Evolutionary conservation across 2,888 invertebrate genomes (phyloP), one percentile per base, ranked within the genome.

Genomic region (Andrena flavipes): DNA sequence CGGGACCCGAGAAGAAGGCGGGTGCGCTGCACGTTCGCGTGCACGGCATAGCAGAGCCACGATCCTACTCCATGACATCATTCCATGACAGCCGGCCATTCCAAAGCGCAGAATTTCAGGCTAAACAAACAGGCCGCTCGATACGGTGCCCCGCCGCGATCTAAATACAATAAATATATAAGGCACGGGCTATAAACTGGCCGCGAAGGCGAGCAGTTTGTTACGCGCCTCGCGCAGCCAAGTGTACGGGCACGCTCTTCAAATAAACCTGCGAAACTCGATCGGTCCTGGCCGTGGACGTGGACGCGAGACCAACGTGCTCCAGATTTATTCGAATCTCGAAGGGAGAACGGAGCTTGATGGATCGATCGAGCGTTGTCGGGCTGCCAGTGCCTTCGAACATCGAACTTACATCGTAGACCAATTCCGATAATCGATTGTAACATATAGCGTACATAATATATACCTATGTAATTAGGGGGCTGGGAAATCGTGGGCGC

Each of bases 11-110:
- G 48, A 65, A 16, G 16, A 42, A 48, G 30, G 30, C n/a, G 23
- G 10, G 26, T 26, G 10, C 0, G n/a, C 4, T 10, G 73, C 23
- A 23, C n/a, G 35, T 35, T 10, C 62, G 67, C 75, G 68, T 35
- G 71, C 54, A 56, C 67, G 59, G 72, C 56, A 35, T 26, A 60
- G 49, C 60, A 23, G 83, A 76, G 51, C 49, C 82, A 69, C 76
- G 81, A 84, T 84, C 76, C 80, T 89, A 91, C 89, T 90, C 93
- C 93, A 92, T 93, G 93, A 93, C 92, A 93, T 93, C 93, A 94
- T 93, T 94, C 93, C 93, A 93, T 93, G 93, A 94, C 93, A 93
- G 92, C 88, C 89, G 90, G 86, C 87, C 89, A 90, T 91, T 91
- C 91, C 90, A 87, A 87, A 87, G 88, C 89, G 88, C 88, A 90